Evolutionary conservation across 2,888 invertebrate species (phyloP).

Genomic region (Synanthedon andrenaeformis): DNA sequence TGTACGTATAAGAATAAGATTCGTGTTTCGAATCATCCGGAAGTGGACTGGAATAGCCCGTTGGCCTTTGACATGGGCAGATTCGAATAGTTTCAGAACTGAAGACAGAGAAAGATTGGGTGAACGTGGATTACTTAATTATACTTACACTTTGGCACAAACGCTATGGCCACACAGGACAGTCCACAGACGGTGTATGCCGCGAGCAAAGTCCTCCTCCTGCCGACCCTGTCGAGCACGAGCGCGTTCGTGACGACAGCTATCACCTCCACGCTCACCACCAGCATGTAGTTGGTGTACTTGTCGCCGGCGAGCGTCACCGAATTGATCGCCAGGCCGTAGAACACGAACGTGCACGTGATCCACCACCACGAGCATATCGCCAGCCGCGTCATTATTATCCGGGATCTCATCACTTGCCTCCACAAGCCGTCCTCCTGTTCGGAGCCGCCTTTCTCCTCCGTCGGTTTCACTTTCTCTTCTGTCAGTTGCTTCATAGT

Average conservation of each 20-base stretch:
- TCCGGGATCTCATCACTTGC: conserved; percentile 48
- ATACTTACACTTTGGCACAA: conserved; percentile 56
- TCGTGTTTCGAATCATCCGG: no score
- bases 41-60: no score
- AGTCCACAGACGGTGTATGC: conserved; percentile 71
- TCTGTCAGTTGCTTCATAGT: conserved; percentile 53
- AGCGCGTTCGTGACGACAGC: conserved; percentile 75
- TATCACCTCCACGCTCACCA: conserved; percentile 77
- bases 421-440: conserved; percentile 34
- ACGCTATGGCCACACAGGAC: conserved; percentile 63
- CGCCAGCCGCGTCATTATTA: conserved; percentile 48
- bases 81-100: no score
- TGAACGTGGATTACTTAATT: not conserved
- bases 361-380: conserved; percentile 78
- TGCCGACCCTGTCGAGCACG: conserved; percentile 73
- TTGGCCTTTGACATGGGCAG: no score
- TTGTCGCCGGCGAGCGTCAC: conserved; percentile 81
- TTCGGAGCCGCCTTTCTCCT: conserved; percentile 20
- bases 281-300: conserved; percentile 81
- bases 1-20: no score
- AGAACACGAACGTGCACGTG: conserved; percentile 83
- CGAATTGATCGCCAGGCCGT: conserved; percentile 83
- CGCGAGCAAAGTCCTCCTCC: conserved; percentile 71
- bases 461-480: conserved; percentile 28
- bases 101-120: no score